Percentiles rank a stretch among this genome's conserved stretches.
These are phyloP conservation scores for Monochamus alternatus DNA, from an alignment of 2,888 invertebrate genomes.

Conservation along the genomic window DNA sequence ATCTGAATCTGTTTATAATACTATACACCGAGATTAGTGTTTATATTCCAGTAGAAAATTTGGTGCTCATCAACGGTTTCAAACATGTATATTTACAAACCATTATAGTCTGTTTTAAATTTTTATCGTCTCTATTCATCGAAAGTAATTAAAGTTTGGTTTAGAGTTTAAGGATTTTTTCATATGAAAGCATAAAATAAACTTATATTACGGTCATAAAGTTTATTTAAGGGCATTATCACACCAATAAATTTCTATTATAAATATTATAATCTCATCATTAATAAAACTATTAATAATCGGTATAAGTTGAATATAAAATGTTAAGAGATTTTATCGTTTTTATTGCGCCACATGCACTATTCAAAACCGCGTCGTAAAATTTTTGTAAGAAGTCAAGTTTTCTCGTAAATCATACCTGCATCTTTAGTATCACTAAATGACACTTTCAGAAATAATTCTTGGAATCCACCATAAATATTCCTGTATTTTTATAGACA, in stretches of 20 bases:
- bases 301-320: constrained; percentile 21
- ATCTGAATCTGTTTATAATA: constrained; percentile 66
- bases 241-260: constrained; percentile 47
- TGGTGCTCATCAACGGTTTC: constrained; percentile 68
- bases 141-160: constrained; percentile 34
- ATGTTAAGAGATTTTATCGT: constrained; percentile 26
- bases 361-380: constrained; percentile 16
- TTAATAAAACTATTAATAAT: constrained; percentile 38
- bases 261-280: constrained; percentile 48
- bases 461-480: constrained; percentile 9
- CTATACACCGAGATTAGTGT: constrained; percentile 65
- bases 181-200: constrained; percentile 39
- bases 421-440: constrained; percentile 5
- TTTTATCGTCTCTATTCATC: constrained; percentile 61
- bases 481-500: background rate
- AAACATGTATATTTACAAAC: constrained; percentile 65
- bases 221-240: constrained; percentile 49
- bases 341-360: constrained; percentile 17
- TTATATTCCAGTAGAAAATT: constrained; percentile 66
- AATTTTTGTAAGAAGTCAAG: constrained; percentile 17
- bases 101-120: constrained; percentile 64
- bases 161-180: constrained; percentile 26
- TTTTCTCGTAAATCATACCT: constrained; percentile 21
- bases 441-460: constrained; percentile 2
- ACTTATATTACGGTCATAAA: constrained; percentile 49